Percentiles rank a stretch among this genome's conserved stretches.
phyloP scores from a whole-genome alignment of 2,797 vertebrate species.

The Microcaecilia unicolor region DNA sequence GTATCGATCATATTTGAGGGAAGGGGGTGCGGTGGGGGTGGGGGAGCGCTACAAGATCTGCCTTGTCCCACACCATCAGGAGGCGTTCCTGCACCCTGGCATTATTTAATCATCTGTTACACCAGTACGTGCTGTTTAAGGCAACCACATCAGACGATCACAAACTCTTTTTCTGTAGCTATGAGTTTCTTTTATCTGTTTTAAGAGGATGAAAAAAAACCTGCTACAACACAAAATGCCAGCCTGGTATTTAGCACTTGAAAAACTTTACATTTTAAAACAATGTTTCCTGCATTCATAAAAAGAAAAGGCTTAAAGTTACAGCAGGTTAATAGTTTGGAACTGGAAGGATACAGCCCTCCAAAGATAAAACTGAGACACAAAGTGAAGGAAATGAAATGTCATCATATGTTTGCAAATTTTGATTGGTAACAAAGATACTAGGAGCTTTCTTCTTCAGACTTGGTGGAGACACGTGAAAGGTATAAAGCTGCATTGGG shows the following conservation, averaged over 20 bases:
- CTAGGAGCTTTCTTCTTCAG: no score
- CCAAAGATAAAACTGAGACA: slow-evolving; percentile 1
- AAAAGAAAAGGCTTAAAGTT: slow-evolving; percentile 6
- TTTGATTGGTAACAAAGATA: no score
- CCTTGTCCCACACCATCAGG: slow-evolving; percentile 20
- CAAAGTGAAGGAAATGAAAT: no score
- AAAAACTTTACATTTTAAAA: slow-evolving; percentile 25
- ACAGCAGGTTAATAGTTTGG: slow-evolving; percentile 1
- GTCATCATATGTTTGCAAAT: no score
- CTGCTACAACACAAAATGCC: slow-evolving; percentile 2
- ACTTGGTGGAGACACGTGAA: no score
- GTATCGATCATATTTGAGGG: slow-evolving; percentile 23
- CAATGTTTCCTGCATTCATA: slow-evolving; percentile 3
- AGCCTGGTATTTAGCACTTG: slow-evolving; percentile 24
- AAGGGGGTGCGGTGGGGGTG: no score
- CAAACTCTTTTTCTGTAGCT: slow-evolving; percentile 7
- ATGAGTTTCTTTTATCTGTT: slow-evolving; percentile 19
- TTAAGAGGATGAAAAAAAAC: slow-evolving; percentile 1
- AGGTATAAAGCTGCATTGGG: no score
- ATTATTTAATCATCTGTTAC: slow-evolving; percentile 21
- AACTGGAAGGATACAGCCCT: background rate
- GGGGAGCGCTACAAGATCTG: no score
- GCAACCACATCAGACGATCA: slow-evolving; percentile 30
- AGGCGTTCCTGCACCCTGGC: slow-evolving; percentile 26
- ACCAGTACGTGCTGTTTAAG: slow-evolving; percentile 19